Conservation (phyloP, 2,888 invertebrate species). For the Aromia moschata region DNA sequence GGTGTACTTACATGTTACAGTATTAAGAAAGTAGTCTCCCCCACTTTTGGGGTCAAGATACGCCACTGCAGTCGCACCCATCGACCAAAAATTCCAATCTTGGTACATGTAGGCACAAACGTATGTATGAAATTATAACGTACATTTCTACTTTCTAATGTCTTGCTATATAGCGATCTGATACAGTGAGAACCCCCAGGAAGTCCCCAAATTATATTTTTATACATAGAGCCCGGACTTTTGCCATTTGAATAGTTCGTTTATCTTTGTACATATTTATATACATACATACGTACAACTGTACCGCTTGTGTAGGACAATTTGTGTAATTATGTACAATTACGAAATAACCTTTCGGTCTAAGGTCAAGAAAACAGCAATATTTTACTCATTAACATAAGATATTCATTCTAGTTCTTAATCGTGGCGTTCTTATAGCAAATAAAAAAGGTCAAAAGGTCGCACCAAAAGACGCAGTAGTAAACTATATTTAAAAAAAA, state of each 20-base stretch:
- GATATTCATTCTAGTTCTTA: background rate
- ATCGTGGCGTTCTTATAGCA: background rate
- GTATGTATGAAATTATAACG: background rate
- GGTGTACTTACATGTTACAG: background rate
- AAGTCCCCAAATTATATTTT: background rate
- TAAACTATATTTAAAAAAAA: too few species aligned
- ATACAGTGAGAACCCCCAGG: background rate
- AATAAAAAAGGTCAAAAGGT: background rate
- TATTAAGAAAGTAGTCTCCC: background rate
- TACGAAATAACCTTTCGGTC: background rate
- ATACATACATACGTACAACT: background rate
- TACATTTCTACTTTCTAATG: conserved; percentile 1
- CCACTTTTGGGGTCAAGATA: background rate
- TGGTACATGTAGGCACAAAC: background rate
- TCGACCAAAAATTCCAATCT: background rate
- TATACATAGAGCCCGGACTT: background rate
- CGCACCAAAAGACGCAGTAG: background rate
- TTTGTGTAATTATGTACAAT: background rate
- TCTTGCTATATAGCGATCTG: background rate
- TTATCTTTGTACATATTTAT: background rate
- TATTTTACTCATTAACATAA: background rate
- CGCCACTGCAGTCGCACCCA: background rate
- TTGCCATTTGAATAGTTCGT: background rate
- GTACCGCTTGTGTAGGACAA: background rate
- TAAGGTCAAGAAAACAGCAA: background rate